Base-by-base conservation (phyloP, 2,113 vertebrate species). In the Anolis carolinensis region DNA sequence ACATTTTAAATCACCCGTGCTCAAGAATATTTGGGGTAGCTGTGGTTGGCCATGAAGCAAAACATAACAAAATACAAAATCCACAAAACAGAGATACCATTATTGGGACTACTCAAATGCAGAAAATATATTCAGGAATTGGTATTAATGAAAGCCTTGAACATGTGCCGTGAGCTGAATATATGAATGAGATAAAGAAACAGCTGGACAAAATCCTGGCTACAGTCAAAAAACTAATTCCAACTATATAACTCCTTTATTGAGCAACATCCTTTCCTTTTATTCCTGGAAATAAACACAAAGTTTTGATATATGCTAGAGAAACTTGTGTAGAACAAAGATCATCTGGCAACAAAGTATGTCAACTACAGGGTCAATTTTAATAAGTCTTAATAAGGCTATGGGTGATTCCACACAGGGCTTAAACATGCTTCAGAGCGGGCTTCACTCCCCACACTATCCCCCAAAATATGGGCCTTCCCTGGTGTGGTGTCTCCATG, bases 251-350 rank as follows among this genome's bases (percentile, higher is more conserved):
- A 71, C 9, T 52, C 52, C 55, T 79, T 78, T 79, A 55, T 48
- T 70, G 21, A 84, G 32, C 48, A 78, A 44, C 30, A 67, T 44
- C 25, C 25, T 81, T 65, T 48, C 20, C n/a, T 68, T 79, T 21
- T 0, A 0, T 32, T 13, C 23, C 39, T 70, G n/a, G 62, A 62
- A 86, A n/a, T 0, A 0, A 8, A 77, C 55, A 59, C 13, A 36
- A 78, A 70, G 65, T n/a, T 44, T 0, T 0, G 36, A 68, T 25
- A 30, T 59, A 59, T 67, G 21, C 65, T 27, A 7, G 55, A 59
- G 55, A 59, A 18, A 13, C 55, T 59, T 59, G 55, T 4, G 76
- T 18, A 65, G 30, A n/a, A 25, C 7, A 16, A 18, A 11, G 73
- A 87, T 5, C 27, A 20, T 23, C 68, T 27, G 14, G 55, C 21